phyloP scores from a whole-genome alignment of 2,888 invertebrate genomes.

The Spodoptera exigua region DNA sequence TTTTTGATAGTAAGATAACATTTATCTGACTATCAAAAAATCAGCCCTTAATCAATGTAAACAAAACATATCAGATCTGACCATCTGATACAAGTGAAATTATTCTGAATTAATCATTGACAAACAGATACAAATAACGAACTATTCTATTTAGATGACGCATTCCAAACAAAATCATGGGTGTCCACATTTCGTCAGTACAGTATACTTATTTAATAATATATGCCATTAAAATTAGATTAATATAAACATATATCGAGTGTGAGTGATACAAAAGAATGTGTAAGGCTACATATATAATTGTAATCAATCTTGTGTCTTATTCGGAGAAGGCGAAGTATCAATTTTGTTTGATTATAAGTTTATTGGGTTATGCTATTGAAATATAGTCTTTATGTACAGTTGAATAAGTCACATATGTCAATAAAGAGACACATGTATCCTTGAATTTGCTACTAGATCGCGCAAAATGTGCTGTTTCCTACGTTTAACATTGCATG shows the following conservation, averaged over 20 bases:
- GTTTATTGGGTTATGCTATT: no score
- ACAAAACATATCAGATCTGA: no score
- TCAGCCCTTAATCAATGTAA: no score
- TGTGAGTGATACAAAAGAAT: constrained; percentile 7
- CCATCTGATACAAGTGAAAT: background rate
- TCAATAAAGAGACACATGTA: no score
- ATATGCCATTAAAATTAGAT: constrained; percentile 47
- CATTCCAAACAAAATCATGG: constrained; percentile 38
- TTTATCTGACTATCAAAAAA: no score
- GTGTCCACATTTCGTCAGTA: constrained; percentile 23
- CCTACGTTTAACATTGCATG: no score
- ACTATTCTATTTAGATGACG: constrained; percentile 18
- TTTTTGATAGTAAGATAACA: no score
- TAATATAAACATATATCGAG: constrained; percentile 27
- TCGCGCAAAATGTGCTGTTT: no score
- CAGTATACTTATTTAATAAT: constrained; percentile 40
- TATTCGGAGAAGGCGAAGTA: background rate
- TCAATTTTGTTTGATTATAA: no score
- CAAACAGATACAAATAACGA: background rate
- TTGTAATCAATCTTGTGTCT: background rate
- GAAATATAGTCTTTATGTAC: no score
- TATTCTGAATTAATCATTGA: background rate
- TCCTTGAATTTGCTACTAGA: no score
- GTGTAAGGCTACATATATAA: constrained; percentile 14
- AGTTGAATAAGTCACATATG: no score